Conservation (phyloP, 2,888 invertebrate species). For the Eucera pruinosa region DNA sequence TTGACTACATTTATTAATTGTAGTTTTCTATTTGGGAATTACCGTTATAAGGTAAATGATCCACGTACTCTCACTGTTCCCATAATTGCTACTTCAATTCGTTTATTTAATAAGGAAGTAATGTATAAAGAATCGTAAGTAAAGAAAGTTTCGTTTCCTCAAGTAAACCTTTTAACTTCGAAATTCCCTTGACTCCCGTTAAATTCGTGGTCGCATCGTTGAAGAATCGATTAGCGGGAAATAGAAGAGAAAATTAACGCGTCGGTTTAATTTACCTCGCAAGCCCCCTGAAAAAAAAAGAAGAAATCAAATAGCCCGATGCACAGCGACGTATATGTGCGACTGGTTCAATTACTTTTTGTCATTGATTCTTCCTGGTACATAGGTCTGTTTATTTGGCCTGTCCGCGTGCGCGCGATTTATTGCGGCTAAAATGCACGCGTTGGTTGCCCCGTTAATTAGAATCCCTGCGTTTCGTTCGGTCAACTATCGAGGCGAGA, state of each 20-base stretch:
- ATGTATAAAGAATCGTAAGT: too few relatives aligned
- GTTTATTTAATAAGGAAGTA: too few relatives aligned
- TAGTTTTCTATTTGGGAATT: background rate
- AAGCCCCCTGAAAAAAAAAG: too few relatives aligned
- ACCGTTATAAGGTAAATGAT: too few relatives aligned
- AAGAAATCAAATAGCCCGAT: conserved; percentile 20
- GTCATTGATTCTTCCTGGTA: conserved; percentile 27
- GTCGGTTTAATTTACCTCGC: conserved; percentile 26
- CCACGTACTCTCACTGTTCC: too few relatives aligned
- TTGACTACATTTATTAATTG: too few relatives aligned
- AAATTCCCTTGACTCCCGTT: background rate
- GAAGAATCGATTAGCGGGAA: background rate
- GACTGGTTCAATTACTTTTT: conserved; percentile 44
- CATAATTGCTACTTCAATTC: too few relatives aligned
- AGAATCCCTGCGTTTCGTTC: conserved; percentile 34
- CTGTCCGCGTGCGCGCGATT: conserved; percentile 31
- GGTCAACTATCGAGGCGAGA: conserved; percentile 20
- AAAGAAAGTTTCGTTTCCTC: too few relatives aligned
- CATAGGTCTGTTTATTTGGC: conserved; percentile 33
- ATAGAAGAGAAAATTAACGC: conserved; percentile 7
- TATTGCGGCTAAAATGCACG: conserved; percentile 21
- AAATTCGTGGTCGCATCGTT: background rate
- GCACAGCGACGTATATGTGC: background rate
- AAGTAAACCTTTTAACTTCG: too few relatives aligned
- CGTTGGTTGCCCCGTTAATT: conserved; percentile 37